Conservation (phyloP, 2,888 invertebrate genomes). For the Volucella inflata region DNA sequence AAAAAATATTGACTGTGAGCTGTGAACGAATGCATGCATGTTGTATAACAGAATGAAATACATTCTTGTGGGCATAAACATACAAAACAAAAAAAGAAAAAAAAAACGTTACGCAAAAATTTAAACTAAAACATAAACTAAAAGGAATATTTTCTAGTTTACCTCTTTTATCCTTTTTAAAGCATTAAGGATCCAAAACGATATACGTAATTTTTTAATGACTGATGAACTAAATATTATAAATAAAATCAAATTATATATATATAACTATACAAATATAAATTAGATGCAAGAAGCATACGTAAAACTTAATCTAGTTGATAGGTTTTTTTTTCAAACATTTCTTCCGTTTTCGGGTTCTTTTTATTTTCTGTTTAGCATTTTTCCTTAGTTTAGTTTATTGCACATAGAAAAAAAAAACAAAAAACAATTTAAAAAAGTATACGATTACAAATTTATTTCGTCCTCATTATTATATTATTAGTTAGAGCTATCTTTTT, state of each 20-base stretch:
- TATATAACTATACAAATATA: conserved; percentile 72
- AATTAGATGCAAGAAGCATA: conserved; percentile 72
- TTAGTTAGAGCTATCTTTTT: conserved; percentile 62
- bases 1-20: conserved; percentile 67
- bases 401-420: conserved; percentile 63
- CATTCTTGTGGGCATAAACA: conserved; percentile 52
- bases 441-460: conserved; percentile 74
- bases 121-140: conserved; percentile 44
- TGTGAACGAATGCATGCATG: conserved; percentile 69
- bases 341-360: conserved; percentile 53
- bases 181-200: conserved; percentile 76
- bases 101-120: conserved; percentile 59
- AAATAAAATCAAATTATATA: conserved; percentile 71
- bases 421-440: conserved; percentile 46
- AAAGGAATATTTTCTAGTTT: conserved; percentile 75
- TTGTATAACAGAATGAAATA: conserved; percentile 36
- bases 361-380: conserved; percentile 47
- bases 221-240: conserved; percentile 77
- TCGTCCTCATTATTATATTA: conserved; percentile 71
- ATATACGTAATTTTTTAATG: conserved; percentile 80
- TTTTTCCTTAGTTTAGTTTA: conserved; percentile 60
- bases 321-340: conserved; percentile 57
- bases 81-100: too few relatives aligned
- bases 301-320: conserved; percentile 74
- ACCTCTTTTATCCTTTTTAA: conserved; percentile 71